Conservation (phyloP, 2,797 vertebrate species). For the Oceanodroma leucorhoa region DNA sequence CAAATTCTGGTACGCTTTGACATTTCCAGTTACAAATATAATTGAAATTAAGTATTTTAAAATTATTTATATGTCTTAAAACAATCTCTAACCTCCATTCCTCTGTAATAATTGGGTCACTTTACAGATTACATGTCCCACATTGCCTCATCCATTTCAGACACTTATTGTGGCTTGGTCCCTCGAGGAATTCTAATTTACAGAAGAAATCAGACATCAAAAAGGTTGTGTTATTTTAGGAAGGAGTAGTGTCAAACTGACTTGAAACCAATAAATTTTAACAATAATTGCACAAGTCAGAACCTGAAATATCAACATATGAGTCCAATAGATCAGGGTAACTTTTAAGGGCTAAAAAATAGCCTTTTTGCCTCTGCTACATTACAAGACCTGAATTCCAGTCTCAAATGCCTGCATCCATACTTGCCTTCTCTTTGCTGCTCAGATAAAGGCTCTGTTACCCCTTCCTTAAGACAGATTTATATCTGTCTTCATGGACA, state of each 20-base stretch:
- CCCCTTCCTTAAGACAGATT: background rate
- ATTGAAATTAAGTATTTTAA: background rate
- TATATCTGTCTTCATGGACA: background rate
- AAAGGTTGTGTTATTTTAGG: background rate
- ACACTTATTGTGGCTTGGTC: background rate
- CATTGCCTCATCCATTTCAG: background rate
- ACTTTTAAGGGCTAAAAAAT: background rate
- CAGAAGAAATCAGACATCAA: background rate
- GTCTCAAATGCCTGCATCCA: background rate
- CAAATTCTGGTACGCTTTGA: background rate
- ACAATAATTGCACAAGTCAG: background rate
- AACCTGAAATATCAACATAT: background rate
- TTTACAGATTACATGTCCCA: background rate
- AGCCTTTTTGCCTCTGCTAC: background rate
- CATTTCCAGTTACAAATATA: background rate
- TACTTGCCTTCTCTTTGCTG: background rate
- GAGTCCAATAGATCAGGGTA: background rate
- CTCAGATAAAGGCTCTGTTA: background rate
- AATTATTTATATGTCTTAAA: background rate
- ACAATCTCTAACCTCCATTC: background rate
- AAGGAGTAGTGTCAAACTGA: background rate
- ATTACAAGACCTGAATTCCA: background rate
- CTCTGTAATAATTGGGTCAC: background rate
- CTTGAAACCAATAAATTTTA: background rate
- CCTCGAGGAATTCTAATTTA: background rate